These are phyloP conservation scores for Cryptocephalus primarius DNA, from an alignment of 2,888 invertebrate genomes.

Conservation along the genomic window DNA sequence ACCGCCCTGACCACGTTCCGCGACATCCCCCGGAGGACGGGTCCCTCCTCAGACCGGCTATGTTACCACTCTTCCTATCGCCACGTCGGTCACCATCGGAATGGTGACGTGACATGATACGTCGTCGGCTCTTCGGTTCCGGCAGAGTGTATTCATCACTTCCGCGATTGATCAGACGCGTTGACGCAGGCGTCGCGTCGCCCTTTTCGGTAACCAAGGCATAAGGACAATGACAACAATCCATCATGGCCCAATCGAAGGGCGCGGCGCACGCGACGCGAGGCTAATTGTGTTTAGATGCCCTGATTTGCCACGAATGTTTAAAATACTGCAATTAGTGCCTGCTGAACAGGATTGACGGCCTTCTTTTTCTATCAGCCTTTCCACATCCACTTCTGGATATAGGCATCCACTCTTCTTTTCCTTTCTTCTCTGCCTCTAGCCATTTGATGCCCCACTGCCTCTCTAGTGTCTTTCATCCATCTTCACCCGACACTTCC, in stretches of 20 bases:
- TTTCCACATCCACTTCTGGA: too few relatives aligned
- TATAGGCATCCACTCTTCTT: background rate
- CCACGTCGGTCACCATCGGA: background rate
- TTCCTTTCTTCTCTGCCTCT: background rate
- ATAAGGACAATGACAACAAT: conserved; percentile 23
- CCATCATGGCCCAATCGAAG: background rate
- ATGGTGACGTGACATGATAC: conserved; percentile 5
- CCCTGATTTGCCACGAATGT: too few relatives aligned
- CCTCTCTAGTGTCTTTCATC: too few relatives aligned
- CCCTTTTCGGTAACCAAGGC: conserved; percentile 19
- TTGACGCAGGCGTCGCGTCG: background rate
- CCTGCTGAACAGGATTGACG: too few relatives aligned
- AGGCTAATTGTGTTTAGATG: too few relatives aligned
- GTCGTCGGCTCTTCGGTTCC: conserved; percentile 1
- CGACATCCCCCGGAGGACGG: conserved; percentile 4
- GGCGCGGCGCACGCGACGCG: too few relatives aligned
- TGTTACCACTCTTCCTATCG: background rate
- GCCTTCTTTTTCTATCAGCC: background rate
- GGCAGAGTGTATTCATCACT: background rate
- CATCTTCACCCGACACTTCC: background rate
- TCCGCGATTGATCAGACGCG: conserved; percentile 31
- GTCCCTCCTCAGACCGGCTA: conserved; percentile 1
- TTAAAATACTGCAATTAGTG: too few relatives aligned
- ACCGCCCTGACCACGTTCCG: conserved; percentile 3
- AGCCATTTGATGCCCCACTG: background rate